These are phyloP conservation scores for Colinus virginianus DNA, from an alignment of 2,113 vertebrate species.

Conservation along the genomic window DNA sequence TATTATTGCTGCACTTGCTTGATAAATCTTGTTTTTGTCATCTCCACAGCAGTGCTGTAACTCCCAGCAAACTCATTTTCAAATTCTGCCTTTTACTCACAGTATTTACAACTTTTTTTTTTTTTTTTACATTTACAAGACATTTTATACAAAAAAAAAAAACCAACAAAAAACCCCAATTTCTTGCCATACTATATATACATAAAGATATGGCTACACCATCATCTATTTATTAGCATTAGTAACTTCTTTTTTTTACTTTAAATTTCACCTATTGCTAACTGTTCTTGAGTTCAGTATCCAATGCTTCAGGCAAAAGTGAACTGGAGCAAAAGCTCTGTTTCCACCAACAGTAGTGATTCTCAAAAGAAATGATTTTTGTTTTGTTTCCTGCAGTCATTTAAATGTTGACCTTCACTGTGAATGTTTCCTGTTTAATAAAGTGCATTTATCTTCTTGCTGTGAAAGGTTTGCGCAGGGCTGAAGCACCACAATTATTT, in stretches of 20 bases:
- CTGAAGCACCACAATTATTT: not conserved
- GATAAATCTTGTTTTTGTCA: not conserved
- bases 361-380: not conserved
- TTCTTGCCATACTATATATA: not conserved
- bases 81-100: not conserved
- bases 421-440: not conserved
- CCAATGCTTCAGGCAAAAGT: not conserved
- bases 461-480: not conserved
- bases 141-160: not conserved
- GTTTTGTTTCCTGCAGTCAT: not conserved
- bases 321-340: not conserved
- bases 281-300: not conserved
- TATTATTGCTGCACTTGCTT: not conserved
- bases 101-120: accelerated
- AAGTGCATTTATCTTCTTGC: not conserved
- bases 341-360: not conserved
- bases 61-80: not conserved
- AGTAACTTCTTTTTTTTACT: not conserved
- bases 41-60: not conserved
- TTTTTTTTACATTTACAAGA: not conserved
- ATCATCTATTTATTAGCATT: not conserved
- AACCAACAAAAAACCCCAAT: not conserved
- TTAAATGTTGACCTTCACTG: not conserved
- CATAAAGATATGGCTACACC: not conserved
- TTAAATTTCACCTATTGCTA: not conserved